These are phyloP conservation scores for Coelopa pilipes DNA, from an alignment of 2,888 invertebrate genomes.

Conservation along the genomic window DNA sequence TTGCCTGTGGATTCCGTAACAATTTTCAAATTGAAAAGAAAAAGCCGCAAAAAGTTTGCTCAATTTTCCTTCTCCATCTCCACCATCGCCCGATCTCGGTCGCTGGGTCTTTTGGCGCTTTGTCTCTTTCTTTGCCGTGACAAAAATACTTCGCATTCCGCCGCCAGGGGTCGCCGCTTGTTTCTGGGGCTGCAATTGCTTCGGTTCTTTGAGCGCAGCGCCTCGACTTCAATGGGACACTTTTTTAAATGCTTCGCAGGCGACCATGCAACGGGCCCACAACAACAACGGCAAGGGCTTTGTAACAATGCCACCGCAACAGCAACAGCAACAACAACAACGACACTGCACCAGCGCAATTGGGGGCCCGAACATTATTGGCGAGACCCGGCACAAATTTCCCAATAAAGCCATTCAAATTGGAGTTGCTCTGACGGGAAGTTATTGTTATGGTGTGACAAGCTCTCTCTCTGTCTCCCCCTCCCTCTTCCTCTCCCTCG, in stretches of 20 bases:
- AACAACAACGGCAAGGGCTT: neutral
- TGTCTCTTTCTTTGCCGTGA: constrained; percentile 22
- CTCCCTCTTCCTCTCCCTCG: too few relatives aligned
- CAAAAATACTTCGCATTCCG: constrained; percentile 24
- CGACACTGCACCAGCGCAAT: neutral
- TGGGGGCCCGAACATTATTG: too few relatives aligned
- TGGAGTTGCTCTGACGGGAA: too few relatives aligned
- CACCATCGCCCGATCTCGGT: neutral
- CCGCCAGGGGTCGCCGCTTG: neutral
- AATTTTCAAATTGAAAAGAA: constrained; percentile 31
- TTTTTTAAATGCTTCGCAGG: neutral
- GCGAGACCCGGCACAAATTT: too few relatives aligned
- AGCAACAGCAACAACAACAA: neutral
- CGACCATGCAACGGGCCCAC: neutral
- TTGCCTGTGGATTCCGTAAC: constrained; percentile 24
- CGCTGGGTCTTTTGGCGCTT: neutral
- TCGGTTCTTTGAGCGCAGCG: neutral
- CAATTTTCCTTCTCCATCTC: neutral
- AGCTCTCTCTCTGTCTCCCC: too few relatives aligned
- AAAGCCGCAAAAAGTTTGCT: constrained; percentile 30
- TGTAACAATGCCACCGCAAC: neutral
- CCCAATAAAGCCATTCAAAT: too few relatives aligned
- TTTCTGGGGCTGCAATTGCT: neutral
- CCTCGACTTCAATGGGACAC: neutral
- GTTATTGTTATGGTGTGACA: too few relatives aligned